Evolutionary conservation across 2,797 vertebrate species (phyloP), one percentile per base, ranked within the genome.

Genomic region (Chaetodon trifasciatus): DNA sequence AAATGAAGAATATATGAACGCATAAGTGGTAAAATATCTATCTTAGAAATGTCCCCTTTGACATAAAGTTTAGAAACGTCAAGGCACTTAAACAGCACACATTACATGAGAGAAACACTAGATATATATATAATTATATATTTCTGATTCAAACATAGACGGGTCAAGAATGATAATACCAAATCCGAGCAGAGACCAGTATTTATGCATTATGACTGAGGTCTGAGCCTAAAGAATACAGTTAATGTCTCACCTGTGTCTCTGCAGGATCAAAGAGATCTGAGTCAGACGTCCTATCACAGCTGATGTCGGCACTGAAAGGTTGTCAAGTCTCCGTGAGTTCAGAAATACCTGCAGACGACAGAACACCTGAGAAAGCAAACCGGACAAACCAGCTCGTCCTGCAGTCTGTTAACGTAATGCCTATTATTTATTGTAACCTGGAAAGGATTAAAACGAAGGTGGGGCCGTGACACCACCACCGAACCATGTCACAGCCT

Each of bases 381-480:
- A 77, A 79, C 79, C 11, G 15, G 76, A 72, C 15, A 0, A 8
- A 86, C 89, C 2, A 2, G 89, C 82, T 78, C 2, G 2, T 5
- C 66, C 58, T 2, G 64, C 1, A 0, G 50, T 32, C 7, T 35
- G 10, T 5, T 0, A 5, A 1, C 23, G 5, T 39, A 15, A 9
- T n/a, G 13, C 10, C 40, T 8, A 39, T 74, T 60, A 62, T 49
- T 65, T 11, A 61, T 47, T 21, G 4, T 13, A 7, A 23, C n/a
- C 0, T 1, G 23, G 16, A 19, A 5, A 32, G 24, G 23, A 35
- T 47, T 1, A 37, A 62, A 56, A 32, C 0, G 0, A n/a, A 10
- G 78, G 65, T 0, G n/a, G 0, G 67, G 64, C 55, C 2, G 0
- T 37, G 1, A 55, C 46, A 24, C 2, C 0, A 0, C 7, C 1